Base-by-base conservation (phyloP, 2,888 invertebrate species). In the Petrolisthes cinctipes region DNA sequence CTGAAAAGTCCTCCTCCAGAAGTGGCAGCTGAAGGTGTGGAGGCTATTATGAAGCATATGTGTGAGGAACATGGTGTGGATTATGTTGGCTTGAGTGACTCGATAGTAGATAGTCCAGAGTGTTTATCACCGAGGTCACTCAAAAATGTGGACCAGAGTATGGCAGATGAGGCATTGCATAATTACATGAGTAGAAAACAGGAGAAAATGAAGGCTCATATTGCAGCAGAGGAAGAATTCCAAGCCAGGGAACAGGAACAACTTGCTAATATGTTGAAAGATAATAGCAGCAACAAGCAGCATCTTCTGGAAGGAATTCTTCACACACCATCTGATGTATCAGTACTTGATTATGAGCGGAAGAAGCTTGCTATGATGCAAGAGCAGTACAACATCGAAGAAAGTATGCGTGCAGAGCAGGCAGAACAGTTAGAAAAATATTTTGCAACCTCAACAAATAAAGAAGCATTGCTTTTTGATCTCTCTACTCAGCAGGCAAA, bases 161-260 rank as follows among this genome's bases (percentile, higher is more conserved):
- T 56, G 37, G 76, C 73, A 9, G 85, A 90, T 85, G 85, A 90
- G 53, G 78, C 78, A 37, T 82, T 86, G 73, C 76, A 81, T 23
- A 85, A 76, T 73, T 89, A 89, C 85, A 79, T 89, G 84, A 23
- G 61, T 23, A 89, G 88, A 73, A 90, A 90, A 56, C 86, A 86
- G 4, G 86, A 86, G 14, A 82, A 85, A 54, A 54, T 86, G 61
- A 83, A 78, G 71, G 89, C 84, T 53, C 89, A 89, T 23, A 75
- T 90, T 66, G 76, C 82, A 71, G 89, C 82, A 53, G 90, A 89
- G 61, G 89, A 90, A 76, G 82, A 83, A 61, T 87, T 84, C 71
- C 87, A 87, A 73, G 87, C 81, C 56, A 83, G 79, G 57, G 87
- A 87, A 81, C 83, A 83, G 57, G 51, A 84, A 20, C 87, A 87